Evolutionary conservation across 2,113 vertebrate species (phyloP), one percentile per base, ranked within the genome.

Genomic region (Gracilinanus agilis): DNA sequence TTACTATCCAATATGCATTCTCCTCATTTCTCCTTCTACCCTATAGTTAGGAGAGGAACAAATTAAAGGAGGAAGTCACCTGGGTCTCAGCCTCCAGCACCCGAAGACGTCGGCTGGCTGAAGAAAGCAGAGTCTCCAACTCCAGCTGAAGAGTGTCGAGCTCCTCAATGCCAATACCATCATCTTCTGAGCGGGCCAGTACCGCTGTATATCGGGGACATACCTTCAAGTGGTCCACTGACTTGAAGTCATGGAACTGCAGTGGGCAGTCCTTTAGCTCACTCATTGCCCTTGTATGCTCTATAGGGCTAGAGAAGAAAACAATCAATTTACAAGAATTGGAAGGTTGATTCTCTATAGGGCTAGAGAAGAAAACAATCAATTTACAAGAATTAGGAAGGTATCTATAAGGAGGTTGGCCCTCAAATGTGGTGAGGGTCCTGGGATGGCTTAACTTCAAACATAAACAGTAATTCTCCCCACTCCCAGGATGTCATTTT

Each of bases 211-310:
- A 99, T 13, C 99, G 99, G 0, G 99, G 99, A 91, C 99, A 99
- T 94, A 99, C 98, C 97, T 99, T 99, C 75, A 99, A 98, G 94
- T 99, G 99, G 97, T 99, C 99, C 91, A 99, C 99, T 0, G 99
- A 99, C 97, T 99, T 99, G 98, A 99, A 99, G 98, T 99, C 99
- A 9, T 99, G 99, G 98, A 99, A 99, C 98, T 99, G 99, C 92
- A 99, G 98, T 7, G 99, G 99, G 94, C 99, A 99, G 98, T 99
- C 99, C 98, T 99, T 99, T 95, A 99, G 98, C 96, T 99, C 99
- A 94, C 99, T 99, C 99, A 99, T 99, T 97, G 98, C 96, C 95
- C 90, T 89, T 54, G 95, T 25, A 44, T 3, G 53, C 58, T 13
- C 58, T 96, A 92, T 44, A 67, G n/a, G 44, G 54, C 89, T 90